phyloP scores from a whole-genome alignment of 2,797 vertebrate genomes.

The Thripadectes ignobilis region DNA sequence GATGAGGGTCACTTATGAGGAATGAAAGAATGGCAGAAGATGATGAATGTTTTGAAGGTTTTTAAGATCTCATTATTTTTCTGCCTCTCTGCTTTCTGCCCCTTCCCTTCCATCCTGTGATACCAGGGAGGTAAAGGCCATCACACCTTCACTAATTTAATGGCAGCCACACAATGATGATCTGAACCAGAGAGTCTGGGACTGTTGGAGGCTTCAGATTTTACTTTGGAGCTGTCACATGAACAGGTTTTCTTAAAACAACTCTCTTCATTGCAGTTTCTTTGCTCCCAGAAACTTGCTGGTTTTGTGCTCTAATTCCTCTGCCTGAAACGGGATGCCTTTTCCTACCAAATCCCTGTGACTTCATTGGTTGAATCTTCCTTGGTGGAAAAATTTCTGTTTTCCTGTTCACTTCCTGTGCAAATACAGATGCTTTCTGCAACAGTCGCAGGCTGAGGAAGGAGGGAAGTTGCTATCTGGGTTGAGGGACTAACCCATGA shows the following conservation, averaged over 20 bases:
- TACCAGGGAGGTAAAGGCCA: not conserved
- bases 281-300: not conserved
- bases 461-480: not conserved
- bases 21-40: not conserved
- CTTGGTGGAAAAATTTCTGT: not conserved
- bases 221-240: not conserved
- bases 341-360: not conserved
- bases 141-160: not conserved
- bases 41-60: not conserved
- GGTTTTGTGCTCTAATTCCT: not conserved
- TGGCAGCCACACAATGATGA: not conserved
- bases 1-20: not conserved
- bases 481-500: constrained; percentile 7
- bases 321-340: not conserved
- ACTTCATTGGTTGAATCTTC: not conserved
- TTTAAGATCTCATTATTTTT: not conserved
- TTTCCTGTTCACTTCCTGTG: not conserved
- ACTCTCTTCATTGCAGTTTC: not conserved
- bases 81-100: not conserved
- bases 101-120: not conserved
- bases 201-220: not conserved
- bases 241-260: not conserved
- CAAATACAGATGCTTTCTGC: not conserved
- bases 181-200: not conserved
- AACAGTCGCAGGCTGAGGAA: not conserved